Conservation (phyloP, 2,797 vertebrate genomes). For the Holocentrus rufus region DNA sequence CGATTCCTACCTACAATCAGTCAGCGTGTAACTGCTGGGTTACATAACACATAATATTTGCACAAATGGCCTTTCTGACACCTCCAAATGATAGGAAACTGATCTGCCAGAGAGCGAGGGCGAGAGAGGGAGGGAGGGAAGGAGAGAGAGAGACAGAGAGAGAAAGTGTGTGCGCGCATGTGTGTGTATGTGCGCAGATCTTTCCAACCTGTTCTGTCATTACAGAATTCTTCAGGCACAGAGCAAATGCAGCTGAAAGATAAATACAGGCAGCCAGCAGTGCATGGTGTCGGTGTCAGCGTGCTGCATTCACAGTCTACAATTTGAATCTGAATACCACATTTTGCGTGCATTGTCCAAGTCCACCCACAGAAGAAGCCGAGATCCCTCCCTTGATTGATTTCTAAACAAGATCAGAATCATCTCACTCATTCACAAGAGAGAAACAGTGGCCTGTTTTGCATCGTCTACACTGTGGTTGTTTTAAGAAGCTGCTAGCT, state of each 20-base stretch:
- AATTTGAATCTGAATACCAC: neutral
- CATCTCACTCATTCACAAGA: neutral
- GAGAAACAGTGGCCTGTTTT: neutral
- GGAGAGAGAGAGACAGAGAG: too few species aligned
- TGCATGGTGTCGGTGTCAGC: neutral
- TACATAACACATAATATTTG: constrained; percentile 4
- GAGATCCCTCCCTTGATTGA: neutral
- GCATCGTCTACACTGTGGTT: neutral
- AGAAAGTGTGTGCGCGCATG: neutral
- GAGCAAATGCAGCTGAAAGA: constrained; percentile 10
- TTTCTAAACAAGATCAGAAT: neutral
- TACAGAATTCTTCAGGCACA: neutral
- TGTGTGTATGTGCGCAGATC: constrained; percentile 1
- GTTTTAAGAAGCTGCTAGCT: neutral
- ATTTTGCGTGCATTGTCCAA: neutral
- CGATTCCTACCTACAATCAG: neutral
- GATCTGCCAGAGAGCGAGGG: neutral
- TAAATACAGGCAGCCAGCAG: neutral
- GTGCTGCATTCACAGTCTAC: neutral
- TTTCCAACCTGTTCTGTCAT: neutral
- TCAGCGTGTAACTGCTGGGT: neutral
- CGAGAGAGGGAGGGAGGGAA: too few species aligned
- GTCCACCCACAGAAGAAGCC: neutral
- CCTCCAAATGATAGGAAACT: constrained; percentile 1
- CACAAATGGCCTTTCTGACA: constrained; percentile 10